Evolutionary conservation across 2,797 vertebrate genomes (phyloP), one percentile per base, ranked within the genome.

Genomic region (Borostomias antarcticus): DNA sequence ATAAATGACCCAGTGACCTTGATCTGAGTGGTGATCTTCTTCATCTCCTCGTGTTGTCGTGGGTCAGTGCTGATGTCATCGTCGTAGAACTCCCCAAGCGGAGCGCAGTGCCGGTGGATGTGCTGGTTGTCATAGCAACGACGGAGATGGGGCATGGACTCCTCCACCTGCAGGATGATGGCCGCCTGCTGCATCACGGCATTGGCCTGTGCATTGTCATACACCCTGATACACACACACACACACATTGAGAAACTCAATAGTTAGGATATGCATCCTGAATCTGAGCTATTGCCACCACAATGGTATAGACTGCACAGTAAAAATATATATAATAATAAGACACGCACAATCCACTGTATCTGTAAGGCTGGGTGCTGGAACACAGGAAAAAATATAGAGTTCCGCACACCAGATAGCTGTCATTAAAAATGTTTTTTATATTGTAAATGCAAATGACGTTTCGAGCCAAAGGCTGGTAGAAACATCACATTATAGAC

Each of bases 181-280:
- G 84, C 57, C 0, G 89, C 90, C 77, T 89, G 89, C 73, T 90
- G 88, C 88, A 89, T 91, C 58, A 91, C 83, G 0, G 85, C 86
- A 0, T 86, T 87, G 8, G 90, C 88, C 69, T 82, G 70, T 0
- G 87, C 85, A 28, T 91, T 88, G 57, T 88, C 81, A 5, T 91
- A 82, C 2, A 91, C 87, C 66, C 87, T 90, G 60, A 40, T 11
- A 62, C 43, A 32, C 5, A 15, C 28, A 26, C 53, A 57, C 26
- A 57, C 7, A 43, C 8, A 8, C 3, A 43, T 43, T n/a, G 3
- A 4, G 40, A 43, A 43, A 43, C 40, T 15, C 40, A 43, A n/a
- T n/a, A n/a, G n/a, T n/a, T n/a, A n/a, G n/a, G n/a, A n/a, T n/a
- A n/a, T n/a, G n/a, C n/a, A n/a, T n/a, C n/a, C n/a, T n/a, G n/a